These are phyloP conservation scores for Pterobdella sp. DNA, from an alignment of 2,888 invertebrate genomes.

Conservation along the genomic window DNA sequence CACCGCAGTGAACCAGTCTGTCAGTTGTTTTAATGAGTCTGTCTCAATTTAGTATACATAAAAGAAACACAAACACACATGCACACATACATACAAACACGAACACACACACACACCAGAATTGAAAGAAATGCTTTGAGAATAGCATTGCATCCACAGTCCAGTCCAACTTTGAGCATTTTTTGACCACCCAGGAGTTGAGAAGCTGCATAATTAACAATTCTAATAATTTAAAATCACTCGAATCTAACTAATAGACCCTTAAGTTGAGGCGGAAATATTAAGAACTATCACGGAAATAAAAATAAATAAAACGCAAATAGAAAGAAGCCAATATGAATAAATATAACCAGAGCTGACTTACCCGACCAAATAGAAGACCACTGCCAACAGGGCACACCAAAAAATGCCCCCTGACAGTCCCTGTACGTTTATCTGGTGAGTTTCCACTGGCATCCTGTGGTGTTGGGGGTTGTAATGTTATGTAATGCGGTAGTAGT, in stretches of 20 bases:
- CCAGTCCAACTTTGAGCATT: neutral
- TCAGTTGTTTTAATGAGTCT: neutral
- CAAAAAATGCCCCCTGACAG: conserved; percentile 38
- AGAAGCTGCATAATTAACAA: no score
- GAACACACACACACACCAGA: neutral
- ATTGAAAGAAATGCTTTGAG: no score
- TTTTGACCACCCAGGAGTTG: no score
- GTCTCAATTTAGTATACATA: neutral
- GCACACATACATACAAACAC: neutral
- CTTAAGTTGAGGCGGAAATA: no score
- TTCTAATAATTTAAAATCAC: no score
- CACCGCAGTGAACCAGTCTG: conserved; percentile 37
- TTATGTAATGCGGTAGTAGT: neutral
- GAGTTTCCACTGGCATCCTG: conserved; percentile 32
- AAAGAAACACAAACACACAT: neutral
- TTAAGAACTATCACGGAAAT: no score
- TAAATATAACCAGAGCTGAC: conserved; percentile 35
- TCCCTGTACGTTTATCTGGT: conserved; percentile 38
- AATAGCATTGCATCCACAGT: no score
- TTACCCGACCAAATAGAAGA: conserved; percentile 38
- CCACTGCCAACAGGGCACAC: conserved; percentile 29
- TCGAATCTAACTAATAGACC: no score
- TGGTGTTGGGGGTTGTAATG: neutral
- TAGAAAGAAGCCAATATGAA: no score
- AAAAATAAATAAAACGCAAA: no score